Base-by-base conservation (phyloP, 2,113 vertebrate genomes). In the Eclectus roratus region DNA sequence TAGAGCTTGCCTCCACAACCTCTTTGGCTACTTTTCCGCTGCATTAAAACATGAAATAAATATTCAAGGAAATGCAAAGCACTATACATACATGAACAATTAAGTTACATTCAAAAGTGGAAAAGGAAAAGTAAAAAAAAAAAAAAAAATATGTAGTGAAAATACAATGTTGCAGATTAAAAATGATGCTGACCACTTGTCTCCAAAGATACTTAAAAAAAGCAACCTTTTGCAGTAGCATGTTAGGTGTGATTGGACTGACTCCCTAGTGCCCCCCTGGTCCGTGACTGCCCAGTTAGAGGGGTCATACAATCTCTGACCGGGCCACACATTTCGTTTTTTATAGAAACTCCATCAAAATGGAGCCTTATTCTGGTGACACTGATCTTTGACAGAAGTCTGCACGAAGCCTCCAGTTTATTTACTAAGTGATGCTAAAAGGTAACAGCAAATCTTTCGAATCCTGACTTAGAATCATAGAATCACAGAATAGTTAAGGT, bases 11-110 rank as follows among this genome's bases (percentile, higher is more conserved):
- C 88, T 99, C 99, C 56, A 99, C 99, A 79, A 99, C 99, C 91
- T 99, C 99, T 98, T 99, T 99, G 85, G 99, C 99, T 85, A 99
- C 99, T 98, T 98, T 98, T 77, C 99, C 99, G 70, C 99, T 99
- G 92, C 37, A 97, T 95, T 71, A 93, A 94, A 71, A 96, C 29
- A 96, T 8, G 11, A 85, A 70, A 85, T 50, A 70, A 56, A 86
- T 52, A 87, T n/a, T 87, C 33, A 72, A 72, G 52, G 17, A 86
- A 94, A 77, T 39, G 16, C 16, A n/a, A 82, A 53, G 11, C 31
- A 43, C 4, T 63, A 82, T 5, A 63, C 4, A 52, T 28, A 52
- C 2, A 9, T 8, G 5, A 66, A 55, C 17, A 85, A 68, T 13
- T 35, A 60, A 58, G 10, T 37, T 79, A 50, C 14, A 31, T 46